These are phyloP conservation scores for Nasonovia ribisnigri DNA, from an alignment of 2,888 invertebrate species.

Conservation along the genomic window DNA sequence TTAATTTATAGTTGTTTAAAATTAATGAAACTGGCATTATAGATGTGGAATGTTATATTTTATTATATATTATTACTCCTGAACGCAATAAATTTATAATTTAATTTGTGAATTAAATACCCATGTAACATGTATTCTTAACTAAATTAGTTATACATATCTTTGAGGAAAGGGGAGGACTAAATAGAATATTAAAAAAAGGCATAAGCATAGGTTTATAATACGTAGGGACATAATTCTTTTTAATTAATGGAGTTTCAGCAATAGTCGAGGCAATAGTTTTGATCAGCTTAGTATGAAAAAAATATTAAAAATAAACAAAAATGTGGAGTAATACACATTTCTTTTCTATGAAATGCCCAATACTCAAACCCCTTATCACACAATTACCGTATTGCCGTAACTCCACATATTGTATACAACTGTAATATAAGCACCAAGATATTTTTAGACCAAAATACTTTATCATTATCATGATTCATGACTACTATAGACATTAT, in stretches of 20 bases:
- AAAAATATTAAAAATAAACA: neutral
- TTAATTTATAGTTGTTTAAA: neutral
- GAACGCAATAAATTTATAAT: neutral
- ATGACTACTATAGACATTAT: neutral
- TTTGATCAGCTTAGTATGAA: neutral
- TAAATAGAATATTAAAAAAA: too few species aligned
- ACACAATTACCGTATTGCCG: neutral
- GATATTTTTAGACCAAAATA: neutral
- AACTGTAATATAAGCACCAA: neutral
- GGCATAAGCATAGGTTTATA: neutral
- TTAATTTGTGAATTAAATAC: neutral
- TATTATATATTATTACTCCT: neutral
- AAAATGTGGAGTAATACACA: neutral
- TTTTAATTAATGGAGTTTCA: neutral
- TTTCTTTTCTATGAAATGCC: neutral
- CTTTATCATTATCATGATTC: neutral
- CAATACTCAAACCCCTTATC: neutral
- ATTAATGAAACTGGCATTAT: neutral
- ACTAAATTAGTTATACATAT: neutral
- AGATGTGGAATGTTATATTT: neutral
- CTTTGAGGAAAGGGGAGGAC: too few species aligned
- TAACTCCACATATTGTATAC: neutral
- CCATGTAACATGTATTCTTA: neutral
- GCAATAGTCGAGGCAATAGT: neutral
- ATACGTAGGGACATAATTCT: neutral